These are phyloP conservation scores for Antheraea yamamai DNA, from an alignment of 2,888 invertebrate genomes.

Conservation along the genomic window DNA sequence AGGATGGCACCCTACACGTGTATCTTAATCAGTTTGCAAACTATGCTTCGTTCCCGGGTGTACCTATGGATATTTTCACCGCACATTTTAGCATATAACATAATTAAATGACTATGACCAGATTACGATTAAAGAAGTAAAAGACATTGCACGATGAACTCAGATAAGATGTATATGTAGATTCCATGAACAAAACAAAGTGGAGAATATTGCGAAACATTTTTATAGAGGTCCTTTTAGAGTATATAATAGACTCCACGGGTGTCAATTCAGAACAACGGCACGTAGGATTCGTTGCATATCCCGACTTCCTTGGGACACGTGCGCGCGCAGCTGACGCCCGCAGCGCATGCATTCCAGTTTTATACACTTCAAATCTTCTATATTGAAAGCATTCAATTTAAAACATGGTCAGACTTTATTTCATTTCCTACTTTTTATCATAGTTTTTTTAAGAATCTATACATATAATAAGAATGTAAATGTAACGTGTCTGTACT, in stretches of 20 bases:
- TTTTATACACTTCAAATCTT: not conserved
- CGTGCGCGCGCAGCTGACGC: slow-evolving; percentile 66
- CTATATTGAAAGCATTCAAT: not conserved
- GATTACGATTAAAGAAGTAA: not conserved
- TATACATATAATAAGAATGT: no score
- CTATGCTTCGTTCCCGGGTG: not conserved
- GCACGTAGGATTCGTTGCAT: slow-evolving; percentile 43
- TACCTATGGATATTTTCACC: not conserved
- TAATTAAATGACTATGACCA: no score
- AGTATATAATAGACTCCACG: not conserved
- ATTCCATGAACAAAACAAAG: not conserved
- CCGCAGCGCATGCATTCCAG: slow-evolving; percentile 47
- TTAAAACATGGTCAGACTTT: not conserved
- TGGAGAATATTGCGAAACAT: not conserved
- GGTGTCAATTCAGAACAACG: slow-evolving; percentile 42
- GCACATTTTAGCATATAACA: not conserved
- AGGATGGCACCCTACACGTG: slow-evolving; percentile 57
- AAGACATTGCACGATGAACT: not conserved
- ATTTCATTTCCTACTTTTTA: not conserved
- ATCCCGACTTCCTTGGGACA: slow-evolving; percentile 48
- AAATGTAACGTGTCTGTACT: no score
- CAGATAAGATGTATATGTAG: no score
- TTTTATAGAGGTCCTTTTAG: not conserved
- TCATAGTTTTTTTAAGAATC: not conserved
- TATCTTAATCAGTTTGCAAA: slow-evolving; percentile 10